phyloP scores from a whole-genome alignment of 2,888 invertebrate genomes.

The Epinotia nisella region DNA sequence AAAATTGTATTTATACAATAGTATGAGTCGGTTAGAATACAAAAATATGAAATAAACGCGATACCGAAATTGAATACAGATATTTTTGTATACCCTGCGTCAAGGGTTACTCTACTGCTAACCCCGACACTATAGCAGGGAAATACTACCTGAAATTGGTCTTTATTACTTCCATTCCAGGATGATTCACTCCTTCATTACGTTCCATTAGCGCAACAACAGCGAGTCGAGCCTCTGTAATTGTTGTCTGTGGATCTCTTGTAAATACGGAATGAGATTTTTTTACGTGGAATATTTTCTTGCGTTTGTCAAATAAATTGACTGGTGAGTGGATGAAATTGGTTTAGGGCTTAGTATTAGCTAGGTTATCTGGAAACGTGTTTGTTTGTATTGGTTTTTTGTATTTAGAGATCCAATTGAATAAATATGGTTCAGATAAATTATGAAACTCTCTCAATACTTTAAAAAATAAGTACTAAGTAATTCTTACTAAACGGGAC shows the following conservation, averaged over 20 bases:
- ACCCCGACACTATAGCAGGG: slow-evolving; percentile 4
- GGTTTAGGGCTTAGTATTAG: background rate
- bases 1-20: no score
- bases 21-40: no score
- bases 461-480: no score
- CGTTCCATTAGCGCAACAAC: slow-evolving; percentile 15
- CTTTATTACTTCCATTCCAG: slow-evolving; percentile 24
- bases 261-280: slow-evolving; percentile 12
- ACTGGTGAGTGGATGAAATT: background rate
- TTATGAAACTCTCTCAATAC: no score
- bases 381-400: background rate
- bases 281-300: slow-evolving; percentile 1
- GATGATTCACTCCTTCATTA: slow-evolving; percentile 27
- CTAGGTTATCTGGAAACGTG: background rate
- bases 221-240: slow-evolving; percentile 15
- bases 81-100: no score
- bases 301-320: background rate
- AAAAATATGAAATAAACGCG: no score
- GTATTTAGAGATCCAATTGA: background rate
- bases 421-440: background rate
- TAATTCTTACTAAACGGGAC: no score
- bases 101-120: background rate
- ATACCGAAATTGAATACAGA: no score
- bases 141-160: slow-evolving; percentile 24
- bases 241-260: slow-evolving; percentile 4